Evolutionary conservation across 2,888 invertebrate species (phyloP), one percentile per base, ranked within the genome.

Genomic region (Amblyjoppa proteus): DNA sequence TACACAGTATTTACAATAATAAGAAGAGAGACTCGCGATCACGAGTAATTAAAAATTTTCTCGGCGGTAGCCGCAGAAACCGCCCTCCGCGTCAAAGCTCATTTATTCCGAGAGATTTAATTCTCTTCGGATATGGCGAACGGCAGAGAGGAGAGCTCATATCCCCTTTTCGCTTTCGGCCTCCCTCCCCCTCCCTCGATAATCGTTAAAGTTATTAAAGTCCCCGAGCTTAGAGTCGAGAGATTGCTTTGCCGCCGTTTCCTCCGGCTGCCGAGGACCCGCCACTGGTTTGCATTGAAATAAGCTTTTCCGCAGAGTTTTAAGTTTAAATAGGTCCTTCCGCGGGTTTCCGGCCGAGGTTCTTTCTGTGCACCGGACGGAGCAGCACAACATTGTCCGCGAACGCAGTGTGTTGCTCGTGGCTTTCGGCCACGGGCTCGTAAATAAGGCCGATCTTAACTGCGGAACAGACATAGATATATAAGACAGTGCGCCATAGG

Each of bases 381-480:
- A 28, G 58, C 69, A 6, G 16, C 51, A 13, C 56, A 34, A 53
- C 73, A 56, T 25, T n/a, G 51, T 38, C 16, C 20, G 28, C 25
- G 56, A 45, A 45, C 25, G 25, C 9, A 73, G 25, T 31, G n/a
- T 16, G 53, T 58, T 74, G 74, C 68, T 20, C 41, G 79, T 70
- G 58, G 70, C 53, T 84, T 80, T 75, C 56, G 38, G 38, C 53
- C 34, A 75, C 45, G 38, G 64, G 70, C 69, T 85, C 76, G 87
- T 90, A 89, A 90, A 91, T 89, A 90, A 88, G 87, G 84, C 84
- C 84, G 91, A 91, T 91, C 85, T 89, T 88, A 89, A 88, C 85
- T 86, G 84, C 89, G 90, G 91, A 92, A 91, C 89, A 90, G 91
- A 91, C 89, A 89, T 88, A 90, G 88, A 92, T 93, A 90, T 90